Base-by-base conservation (phyloP, 2,888 invertebrate species). In the Autographa gamma region DNA sequence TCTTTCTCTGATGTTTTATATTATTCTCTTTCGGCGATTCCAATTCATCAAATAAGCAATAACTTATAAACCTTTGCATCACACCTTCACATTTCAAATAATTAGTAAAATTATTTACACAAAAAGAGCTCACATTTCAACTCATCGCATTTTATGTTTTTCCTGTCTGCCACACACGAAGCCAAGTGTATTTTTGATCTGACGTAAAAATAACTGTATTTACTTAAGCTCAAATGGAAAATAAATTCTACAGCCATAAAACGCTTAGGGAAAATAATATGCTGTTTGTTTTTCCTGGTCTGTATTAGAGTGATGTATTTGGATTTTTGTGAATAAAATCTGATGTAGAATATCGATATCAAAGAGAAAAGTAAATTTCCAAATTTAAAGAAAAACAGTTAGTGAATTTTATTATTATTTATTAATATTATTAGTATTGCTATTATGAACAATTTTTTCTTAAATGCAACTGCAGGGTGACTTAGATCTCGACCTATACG, bases 171-270 rank as follows among this genome's bases (percentile, higher is more conserved):
- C 88, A 85, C 87, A 89, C 88, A 87, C 85, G 84, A 81, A 77
- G 88, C 75, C 74, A 81, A 74, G 74, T 80, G 73, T 84, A 84
- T 84, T 87, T 87, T 85, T 82, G 79, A 85, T 83, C 84, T 71
- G 71, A 76, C 74, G 74, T 80, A 77, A 84, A 85, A 85, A 86
- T 86, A 85, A 66, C 74, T 63, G 48, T 82, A 79, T 83, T 85
- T 82, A 78, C 80, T 86, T 82, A 77, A 78, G 71, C 73, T 79
- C 75, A 81, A 77, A 80, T 80, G 79, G 70, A 86, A 85, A 80
- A 83, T 79, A 86, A 84, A 84, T 82, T 81, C 66, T 63, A 67
- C 60, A 54, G 77, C 75, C 76, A 81, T 79, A 79, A 82, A 82
- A 79, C 79, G 69, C 68, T 71, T 74, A 56, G 69, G 77, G 74